Percentiles rank a stretch among this genome's conserved stretches.
Conservation (phyloP, 1,140 invertebrate genomes). For the Apis florea region DNA sequence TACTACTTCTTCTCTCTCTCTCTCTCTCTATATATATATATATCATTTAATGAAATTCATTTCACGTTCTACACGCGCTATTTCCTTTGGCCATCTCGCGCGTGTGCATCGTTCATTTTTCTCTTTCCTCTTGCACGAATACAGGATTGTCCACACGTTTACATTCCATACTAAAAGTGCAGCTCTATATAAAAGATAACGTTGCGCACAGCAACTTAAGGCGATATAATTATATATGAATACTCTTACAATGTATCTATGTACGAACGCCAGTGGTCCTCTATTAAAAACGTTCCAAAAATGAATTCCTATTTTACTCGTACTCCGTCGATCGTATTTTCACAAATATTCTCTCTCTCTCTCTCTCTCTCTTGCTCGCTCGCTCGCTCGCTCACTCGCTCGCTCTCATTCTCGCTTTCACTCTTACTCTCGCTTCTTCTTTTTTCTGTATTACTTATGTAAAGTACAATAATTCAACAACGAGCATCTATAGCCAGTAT, state of each 20-base stretch:
- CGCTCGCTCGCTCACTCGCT: not conserved
- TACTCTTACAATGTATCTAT: slow-evolving; percentile 43
- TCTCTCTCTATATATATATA: not conserved
- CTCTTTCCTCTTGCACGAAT: slow-evolving; percentile 13
- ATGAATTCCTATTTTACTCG: slow-evolving; percentile 37
- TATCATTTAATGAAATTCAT: not conserved
- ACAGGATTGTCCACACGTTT: slow-evolving; percentile 44
- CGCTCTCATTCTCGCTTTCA: not conserved
- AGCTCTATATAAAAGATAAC: slow-evolving; percentile 53
- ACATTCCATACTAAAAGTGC: slow-evolving; percentile 43
- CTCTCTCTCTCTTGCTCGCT: not conserved
- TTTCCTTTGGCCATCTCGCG: slow-evolving; percentile 22
- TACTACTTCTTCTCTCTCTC: not conserved
- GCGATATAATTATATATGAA: slow-evolving; percentile 38
- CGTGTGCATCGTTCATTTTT: not conserved
- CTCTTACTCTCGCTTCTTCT: not conserved
- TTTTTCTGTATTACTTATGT: slow-evolving; percentile 20
- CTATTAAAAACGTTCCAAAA: slow-evolving; percentile 53
- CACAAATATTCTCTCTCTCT: slow-evolving; percentile 5
- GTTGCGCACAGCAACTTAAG: slow-evolving; percentile 46
- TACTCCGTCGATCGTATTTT: slow-evolving; percentile 30
- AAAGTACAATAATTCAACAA: slow-evolving; percentile 49
- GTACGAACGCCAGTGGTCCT: slow-evolving; percentile 49
- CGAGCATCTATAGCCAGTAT: slow-evolving; percentile 44
- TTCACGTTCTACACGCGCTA: not conserved